These are phyloP conservation scores for Ypsolopha scabrella DNA, from an alignment of 2,888 invertebrate genomes.

Conservation along the genomic window DNA sequence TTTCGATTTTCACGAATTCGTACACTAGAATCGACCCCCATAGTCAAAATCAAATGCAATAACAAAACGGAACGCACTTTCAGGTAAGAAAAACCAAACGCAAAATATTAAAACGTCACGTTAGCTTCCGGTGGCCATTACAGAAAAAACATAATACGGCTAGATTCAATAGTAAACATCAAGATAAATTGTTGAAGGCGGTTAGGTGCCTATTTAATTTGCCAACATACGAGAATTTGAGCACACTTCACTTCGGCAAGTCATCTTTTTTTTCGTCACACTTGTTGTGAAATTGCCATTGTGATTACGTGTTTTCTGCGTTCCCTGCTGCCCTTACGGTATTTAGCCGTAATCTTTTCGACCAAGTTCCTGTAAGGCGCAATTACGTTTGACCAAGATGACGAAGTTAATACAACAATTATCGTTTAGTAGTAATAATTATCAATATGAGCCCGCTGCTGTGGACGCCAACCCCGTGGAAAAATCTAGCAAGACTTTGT, in stretches of 20 bases:
- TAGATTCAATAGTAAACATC: constrained; percentile 25
- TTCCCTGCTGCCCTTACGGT: constrained; percentile 27
- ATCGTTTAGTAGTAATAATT: constrained; percentile 68
- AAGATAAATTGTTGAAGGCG: not conserved
- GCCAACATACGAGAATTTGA: not conserved
- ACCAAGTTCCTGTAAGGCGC: constrained; percentile 49
- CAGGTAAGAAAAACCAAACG: constrained; percentile 10
- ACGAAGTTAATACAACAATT: constrained; percentile 67
- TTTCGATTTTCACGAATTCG: too few relatives aligned
- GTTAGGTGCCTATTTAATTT: not conserved
- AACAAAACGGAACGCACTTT: not conserved
- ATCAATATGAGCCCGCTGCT: constrained; percentile 38
- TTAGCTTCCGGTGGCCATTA: constrained; percentile 49
- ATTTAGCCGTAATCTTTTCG: constrained; percentile 45
- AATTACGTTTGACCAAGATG: constrained; percentile 63
- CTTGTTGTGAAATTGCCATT: constrained; percentile 41
- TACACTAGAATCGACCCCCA: not conserved
- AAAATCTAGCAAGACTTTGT: constrained; percentile 16
- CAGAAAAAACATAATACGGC: constrained; percentile 35
- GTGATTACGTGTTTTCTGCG: constrained; percentile 12
- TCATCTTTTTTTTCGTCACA: constrained; percentile 13
- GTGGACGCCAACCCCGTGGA: constrained; percentile 37
- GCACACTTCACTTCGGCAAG: not conserved
- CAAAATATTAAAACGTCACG: constrained; percentile 29
- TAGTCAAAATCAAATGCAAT: not conserved